Evolutionary conservation across 2,113 vertebrate species (phyloP).

Genomic region (Rhinolophus sinicus): DNA sequence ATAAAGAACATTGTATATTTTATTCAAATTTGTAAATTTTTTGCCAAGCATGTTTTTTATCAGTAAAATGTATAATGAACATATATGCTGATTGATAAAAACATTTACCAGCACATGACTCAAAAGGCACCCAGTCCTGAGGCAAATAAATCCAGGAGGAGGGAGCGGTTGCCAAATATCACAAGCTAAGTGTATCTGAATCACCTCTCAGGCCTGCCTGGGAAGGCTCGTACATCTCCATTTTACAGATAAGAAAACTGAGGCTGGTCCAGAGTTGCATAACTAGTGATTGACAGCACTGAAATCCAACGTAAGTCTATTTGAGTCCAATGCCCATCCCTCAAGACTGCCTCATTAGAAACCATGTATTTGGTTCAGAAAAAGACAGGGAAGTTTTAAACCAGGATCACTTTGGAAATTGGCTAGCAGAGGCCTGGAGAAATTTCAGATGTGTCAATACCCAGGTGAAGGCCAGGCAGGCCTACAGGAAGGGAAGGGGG

Average conservation of each 20-base stretch:
- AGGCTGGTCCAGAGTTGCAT: background rate
- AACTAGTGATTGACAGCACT: background rate
- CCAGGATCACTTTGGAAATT: background rate
- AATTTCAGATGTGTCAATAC: background rate
- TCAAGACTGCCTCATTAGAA: background rate
- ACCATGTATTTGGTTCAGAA: background rate
- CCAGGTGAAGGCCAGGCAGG: background rate
- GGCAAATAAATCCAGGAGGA: background rate
- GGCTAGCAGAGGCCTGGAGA: background rate
- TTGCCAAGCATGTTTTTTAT: slow-evolving; percentile 19
- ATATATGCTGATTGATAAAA: background rate
- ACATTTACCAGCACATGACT: background rate
- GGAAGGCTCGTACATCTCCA: background rate
- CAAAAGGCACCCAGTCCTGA: background rate
- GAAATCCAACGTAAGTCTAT: background rate
- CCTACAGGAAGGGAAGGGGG: background rate
- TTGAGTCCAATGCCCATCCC: background rate
- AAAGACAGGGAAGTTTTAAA: background rate
- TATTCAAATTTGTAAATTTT: background rate
- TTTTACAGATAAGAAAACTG: background rate
- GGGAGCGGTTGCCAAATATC: background rate
- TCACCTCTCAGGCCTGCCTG: background rate
- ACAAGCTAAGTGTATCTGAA: background rate
- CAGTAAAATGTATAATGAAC: slow-evolving; percentile 7
- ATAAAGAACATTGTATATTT: background rate